Evolutionary conservation across 1,140 invertebrate genomes (phyloP), one percentile per base, ranked within the genome.

Genomic region (Tetragonula clypearis): DNA sequence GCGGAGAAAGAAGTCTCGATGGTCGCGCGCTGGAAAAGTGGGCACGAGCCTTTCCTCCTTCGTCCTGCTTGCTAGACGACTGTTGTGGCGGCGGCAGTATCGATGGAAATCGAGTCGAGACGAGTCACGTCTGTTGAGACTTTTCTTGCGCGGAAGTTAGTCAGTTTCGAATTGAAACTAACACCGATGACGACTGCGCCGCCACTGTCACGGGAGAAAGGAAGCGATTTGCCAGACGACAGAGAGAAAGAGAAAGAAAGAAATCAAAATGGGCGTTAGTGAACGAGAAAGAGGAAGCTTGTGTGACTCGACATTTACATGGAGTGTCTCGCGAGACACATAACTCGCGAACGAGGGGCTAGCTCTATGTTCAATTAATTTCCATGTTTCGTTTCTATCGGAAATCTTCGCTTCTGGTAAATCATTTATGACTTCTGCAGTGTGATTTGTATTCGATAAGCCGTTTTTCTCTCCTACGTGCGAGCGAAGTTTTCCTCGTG

Each of bases 151-250:
- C 15, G 53, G 82, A 26, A 66, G 79, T 62, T 35, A 35, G 35
- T 80, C 74, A 79, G 80, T 87, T 85, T 77, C 86, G 80, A 87
- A 87, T 82, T 85, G 80, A 89, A 90, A 84, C 88, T 90, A 87
- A 90, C 89, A 83, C 83, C 82, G 83, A 74, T 80, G 74, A 77
- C 78, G 68, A 60, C 41, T 41, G 41, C 12, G n/a, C 11, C 12
- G n/a, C 11, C 30, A 35, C 56, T 60, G 53, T 35, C 8, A 1
- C 0, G 26, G 30, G 66, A 19, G 30, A 21, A 35, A 35, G 30
- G 30, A 4, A 35, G 9, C 17, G 66, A 3, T 1, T 30, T 1
- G 66, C 5, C 6, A 66, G 65, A 66, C 15, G 65, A 30, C 26
- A 30, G 65, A 66, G 65, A 66, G n/a, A 69, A 26, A 68, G 84